A percentile compares a stretch with the other conserved stretches of the same genome.
phyloP scores from a whole-genome alignment of 1,140 invertebrate species.

The Meloidogyne exigua region DNA sequence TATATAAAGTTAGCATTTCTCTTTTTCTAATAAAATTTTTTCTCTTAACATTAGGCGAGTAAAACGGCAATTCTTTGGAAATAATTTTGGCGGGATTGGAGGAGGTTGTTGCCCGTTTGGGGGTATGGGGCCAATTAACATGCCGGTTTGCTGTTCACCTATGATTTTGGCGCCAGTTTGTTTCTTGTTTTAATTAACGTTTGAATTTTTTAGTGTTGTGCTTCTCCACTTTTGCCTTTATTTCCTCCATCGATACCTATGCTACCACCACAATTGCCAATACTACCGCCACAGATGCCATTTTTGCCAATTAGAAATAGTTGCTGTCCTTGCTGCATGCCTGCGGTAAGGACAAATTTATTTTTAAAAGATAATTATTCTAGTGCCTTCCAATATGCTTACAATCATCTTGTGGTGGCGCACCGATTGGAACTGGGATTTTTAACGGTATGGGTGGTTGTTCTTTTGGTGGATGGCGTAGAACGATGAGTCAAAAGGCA shows the following conservation, averaged over 20 bases:
- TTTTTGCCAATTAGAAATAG: slow-evolving; percentile 4
- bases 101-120: slow-evolving; percentile 23
- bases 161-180: not conserved
- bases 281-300: slow-evolving; percentile 31
- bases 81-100: not conserved
- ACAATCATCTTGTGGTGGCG: slow-evolving; percentile 26
- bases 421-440: slow-evolving; percentile 24
- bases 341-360: not conserved
- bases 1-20: not conserved
- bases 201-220: not conserved
- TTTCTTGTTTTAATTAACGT: not conserved
- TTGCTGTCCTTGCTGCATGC: slow-evolving; percentile 39
- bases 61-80: slow-evolving; percentile 27
- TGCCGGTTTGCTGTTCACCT: slow-evolving; percentile 20
- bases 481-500: not conserved
- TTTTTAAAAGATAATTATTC: not conserved
- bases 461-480: slow-evolving; percentile 23
- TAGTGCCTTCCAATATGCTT: slow-evolving; percentile 28
- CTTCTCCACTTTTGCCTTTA: not conserved
- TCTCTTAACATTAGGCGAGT: not conserved
- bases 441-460: slow-evolving; percentile 15
- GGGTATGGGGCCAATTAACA: slow-evolving; percentile 23
- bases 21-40: not conserved
- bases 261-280: not conserved
- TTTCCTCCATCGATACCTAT: not conserved